phyloP scores from a whole-genome alignment of 2,888 invertebrate genomes.

The Nezara viridula region DNA sequence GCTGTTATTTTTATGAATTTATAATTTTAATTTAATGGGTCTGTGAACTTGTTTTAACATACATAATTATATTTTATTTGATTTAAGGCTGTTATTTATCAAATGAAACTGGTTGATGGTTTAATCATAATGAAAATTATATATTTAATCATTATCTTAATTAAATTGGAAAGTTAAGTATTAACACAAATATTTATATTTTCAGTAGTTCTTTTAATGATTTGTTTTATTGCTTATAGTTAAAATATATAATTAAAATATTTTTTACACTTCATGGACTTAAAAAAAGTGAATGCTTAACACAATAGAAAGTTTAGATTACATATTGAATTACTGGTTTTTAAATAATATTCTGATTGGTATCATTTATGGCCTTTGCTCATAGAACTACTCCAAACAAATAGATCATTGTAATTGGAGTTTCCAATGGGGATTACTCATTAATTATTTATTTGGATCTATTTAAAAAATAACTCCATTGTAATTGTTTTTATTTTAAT shows the following conservation, averaged over 20 bases:
- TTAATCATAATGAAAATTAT: neutral
- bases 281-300: neutral
- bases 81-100: neutral
- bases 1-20: slow-evolving; percentile 12
- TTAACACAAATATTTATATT: neutral
- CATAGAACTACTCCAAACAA: neutral
- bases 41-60: slow-evolving; percentile 16
- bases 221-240: neutral
- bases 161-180: neutral
- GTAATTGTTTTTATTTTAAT: neutral
- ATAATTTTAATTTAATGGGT: slow-evolving; percentile 20
- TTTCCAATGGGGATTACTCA: neutral
- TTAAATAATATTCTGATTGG: neutral
- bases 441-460: neutral
- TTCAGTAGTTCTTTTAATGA: neutral
- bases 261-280: neutral
- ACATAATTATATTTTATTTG: neutral
- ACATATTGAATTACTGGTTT: neutral
- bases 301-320: neutral
- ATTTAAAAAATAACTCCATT: neutral
- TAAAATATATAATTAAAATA: neutral
- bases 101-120: neutral
- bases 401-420: neutral
- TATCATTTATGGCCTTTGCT: neutral
- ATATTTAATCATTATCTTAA: neutral